Evolutionary conservation across 2,113 vertebrate genomes (phyloP), one percentile per base, ranked within the genome.

Genomic region (Nymphicus hollandicus): DNA sequence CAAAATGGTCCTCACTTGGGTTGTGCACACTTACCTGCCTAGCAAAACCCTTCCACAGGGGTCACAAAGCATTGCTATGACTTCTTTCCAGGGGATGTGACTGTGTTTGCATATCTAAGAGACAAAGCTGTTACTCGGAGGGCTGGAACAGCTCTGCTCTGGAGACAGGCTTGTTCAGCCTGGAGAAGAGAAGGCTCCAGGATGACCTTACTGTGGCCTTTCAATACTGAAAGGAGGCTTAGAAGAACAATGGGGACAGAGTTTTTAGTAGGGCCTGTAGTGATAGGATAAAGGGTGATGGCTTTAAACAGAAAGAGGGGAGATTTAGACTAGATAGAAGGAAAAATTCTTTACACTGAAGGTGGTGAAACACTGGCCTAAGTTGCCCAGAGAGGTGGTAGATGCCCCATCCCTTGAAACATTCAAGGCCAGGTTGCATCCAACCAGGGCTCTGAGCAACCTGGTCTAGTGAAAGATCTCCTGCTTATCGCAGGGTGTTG

Each of bases 11-110:
- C 81, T 49, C 65, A 10, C 33, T 50, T 44, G 23, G 10, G 11
- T 25, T 58, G 17, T 14, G 12, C 43, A 10, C 0, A 0, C 31
- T 58, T 24, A 29, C 8, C 44, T 1, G 0, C 24, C 33, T 1
- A 0, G 44, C 23, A 68, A 60, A 73, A 39, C 29, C 33, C 46
- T 66, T 27, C 52, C 44, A 31, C 58, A 60, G 13, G 6, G 28
- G 18, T 52, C 19, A 52, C 58, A 31, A 58, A 86, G 24, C 52
- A 15, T n/a, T 29, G 53, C 52, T n/a, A 10, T n/a, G 8, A 17
- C 44, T 37, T 58, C 20, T 29, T 28, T 10, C 39, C 6, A 6
- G 52, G 61, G 52, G 11, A 14, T 16, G 25, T 13, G n/a, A 23
- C 52, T 27, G 25, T 39, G 33, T 58, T 31, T 53, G 22, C 46